These are phyloP conservation scores for Tarsius wallacei DNA, from an alignment of 2,797 vertebrate species.

Conservation along the genomic window DNA sequence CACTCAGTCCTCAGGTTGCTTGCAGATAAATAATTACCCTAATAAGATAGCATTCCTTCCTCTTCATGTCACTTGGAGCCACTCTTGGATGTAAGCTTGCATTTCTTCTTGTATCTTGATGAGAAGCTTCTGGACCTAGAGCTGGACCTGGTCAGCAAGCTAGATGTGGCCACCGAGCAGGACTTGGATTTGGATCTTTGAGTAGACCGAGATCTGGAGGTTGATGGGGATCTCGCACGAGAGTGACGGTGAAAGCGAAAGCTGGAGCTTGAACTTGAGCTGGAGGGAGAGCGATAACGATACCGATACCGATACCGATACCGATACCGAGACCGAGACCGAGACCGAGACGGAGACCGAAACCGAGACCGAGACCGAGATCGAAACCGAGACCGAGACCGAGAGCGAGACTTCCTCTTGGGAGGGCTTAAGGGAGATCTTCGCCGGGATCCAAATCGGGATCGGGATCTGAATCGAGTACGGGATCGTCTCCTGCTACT, in stretches of 20 bases:
- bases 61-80: constrained; percentile 94
- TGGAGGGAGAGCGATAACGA: constrained; percentile 61
- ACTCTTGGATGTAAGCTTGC: constrained; percentile 92
- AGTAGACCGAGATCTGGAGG: constrained; percentile 93
- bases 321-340: neutral
- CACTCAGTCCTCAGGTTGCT: constrained; percentile 91
- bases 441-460: neutral
- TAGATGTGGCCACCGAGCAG: constrained; percentile 87
- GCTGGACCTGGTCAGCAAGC: constrained; percentile 92
- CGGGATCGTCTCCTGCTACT: neutral
- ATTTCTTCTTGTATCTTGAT: constrained; percentile 92
- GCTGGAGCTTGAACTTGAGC: constrained; percentile 78
- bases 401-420: neutral
- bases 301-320: too few relatives aligned
- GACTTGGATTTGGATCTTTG: constrained; percentile 93
- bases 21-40: constrained; percentile 87
- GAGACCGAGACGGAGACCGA: neutral
- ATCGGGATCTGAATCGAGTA: neutral
- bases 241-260: too few relatives aligned
- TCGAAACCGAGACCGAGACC: neutral
- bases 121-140: constrained; percentile 93
- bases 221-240: constrained; percentile 89
- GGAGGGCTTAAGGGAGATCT: neutral
- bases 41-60: constrained; percentile 92
- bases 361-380: too few relatives aligned